phyloP scores from a whole-genome alignment of 2,113 vertebrate genomes.

The Serinus canaria region DNA sequence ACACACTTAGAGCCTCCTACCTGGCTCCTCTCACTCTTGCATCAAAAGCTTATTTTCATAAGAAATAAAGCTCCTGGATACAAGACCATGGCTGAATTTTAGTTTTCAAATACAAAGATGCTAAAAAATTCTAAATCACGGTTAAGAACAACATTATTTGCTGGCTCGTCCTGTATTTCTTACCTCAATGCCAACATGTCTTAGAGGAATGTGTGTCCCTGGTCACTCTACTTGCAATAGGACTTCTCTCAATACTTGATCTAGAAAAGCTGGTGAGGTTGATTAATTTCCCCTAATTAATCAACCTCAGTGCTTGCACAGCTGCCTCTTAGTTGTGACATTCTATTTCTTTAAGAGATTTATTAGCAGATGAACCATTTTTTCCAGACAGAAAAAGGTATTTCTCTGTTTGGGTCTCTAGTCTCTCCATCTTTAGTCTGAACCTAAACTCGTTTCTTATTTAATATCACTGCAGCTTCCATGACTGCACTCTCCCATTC shows the following conservation, averaged over 20 bases:
- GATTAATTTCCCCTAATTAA: neutral
- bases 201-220: neutral
- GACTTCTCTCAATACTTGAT: neutral
- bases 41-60: neutral
- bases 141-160: neutral
- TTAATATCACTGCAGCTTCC: neutral
- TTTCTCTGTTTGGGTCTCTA: neutral
- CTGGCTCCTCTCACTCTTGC: neutral
- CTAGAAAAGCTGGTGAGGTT: neutral
- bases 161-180: neutral
- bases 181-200: neutral
- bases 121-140: neutral
- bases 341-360: neutral
- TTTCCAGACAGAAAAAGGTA: neutral
- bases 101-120: neutral
- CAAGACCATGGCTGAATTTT: neutral
- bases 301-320: neutral
- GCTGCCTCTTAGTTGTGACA: neutral
- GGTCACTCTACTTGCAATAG: neutral
- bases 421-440: neutral
- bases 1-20: neutral
- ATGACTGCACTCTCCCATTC: neutral
- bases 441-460: neutral
- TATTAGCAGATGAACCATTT: neutral
- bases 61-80: neutral